phyloP scores from a whole-genome alignment of 2,888 invertebrate genomes.

The Acholoe squamosa region DNA sequence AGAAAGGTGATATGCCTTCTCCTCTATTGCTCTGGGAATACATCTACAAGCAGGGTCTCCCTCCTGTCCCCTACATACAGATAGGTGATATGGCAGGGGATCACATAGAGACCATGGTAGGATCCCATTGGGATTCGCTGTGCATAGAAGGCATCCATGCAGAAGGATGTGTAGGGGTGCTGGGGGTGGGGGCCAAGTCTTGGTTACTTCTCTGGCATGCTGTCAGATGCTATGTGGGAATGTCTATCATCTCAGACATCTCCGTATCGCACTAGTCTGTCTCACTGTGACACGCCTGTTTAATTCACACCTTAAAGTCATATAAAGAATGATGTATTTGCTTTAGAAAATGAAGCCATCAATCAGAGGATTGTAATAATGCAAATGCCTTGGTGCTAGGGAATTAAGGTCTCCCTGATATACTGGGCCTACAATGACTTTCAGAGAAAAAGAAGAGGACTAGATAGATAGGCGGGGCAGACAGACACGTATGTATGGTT shows the following conservation, averaged over 20 bases:
- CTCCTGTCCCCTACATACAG: not conserved
- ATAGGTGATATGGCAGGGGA: slow-evolving; percentile 19
- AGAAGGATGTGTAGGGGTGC: not conserved
- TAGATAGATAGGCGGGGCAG: too few species aligned
- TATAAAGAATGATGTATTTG: too few species aligned
- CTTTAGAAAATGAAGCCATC: too few species aligned
- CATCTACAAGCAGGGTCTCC: not conserved
- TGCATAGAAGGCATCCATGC: not conserved
- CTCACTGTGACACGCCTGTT: too few species aligned
- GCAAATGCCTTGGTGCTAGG: too few species aligned
- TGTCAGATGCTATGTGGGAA: not conserved
- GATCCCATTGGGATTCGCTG: not conserved
- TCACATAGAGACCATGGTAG: not conserved
- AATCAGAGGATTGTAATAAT: too few species aligned
- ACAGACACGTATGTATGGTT: too few species aligned
- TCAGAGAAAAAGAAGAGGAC: too few species aligned
- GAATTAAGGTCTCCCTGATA: too few species aligned
- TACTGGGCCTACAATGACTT: too few species aligned
- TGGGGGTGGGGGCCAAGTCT: not conserved
- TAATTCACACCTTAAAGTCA: too few species aligned
- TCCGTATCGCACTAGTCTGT: not conserved
- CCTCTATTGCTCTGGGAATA: slow-evolving; percentile 5
- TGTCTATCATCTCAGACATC: slow-evolving; percentile 18
- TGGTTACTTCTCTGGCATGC: slow-evolving; percentile 33
- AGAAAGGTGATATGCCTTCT: not conserved